Base-by-base conservation (phyloP, 2,113 vertebrate species). In the Aleadryas rufinucha region DNA sequence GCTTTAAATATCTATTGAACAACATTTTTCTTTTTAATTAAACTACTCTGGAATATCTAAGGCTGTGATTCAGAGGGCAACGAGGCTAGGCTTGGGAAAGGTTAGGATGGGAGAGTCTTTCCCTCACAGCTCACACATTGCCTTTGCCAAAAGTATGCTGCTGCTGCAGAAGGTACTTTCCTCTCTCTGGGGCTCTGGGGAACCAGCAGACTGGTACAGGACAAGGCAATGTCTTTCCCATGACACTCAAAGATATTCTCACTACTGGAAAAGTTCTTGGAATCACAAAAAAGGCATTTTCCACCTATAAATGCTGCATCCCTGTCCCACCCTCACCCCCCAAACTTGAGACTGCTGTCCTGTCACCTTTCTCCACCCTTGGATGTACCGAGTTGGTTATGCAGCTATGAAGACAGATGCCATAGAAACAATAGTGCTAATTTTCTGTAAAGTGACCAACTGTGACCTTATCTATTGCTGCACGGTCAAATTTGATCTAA, bases 301-400 rank as follows among this genome's bases (percentile, higher is more conserved):
- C 23, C 16, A 44, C 24, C 30, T 54, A 13, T 45, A 35, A 87
- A 37, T 59, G 22, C 13, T 8, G 3, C 16, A 44, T 69, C 3
- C 8, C 27, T 19, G 4, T 66, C 16, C 28, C 11, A 4, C 4
- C 9, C 8, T 6, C n/a, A 28, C 1, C 8, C 13, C 10, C 12
- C 23, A 23, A 41, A 39, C 7, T 35, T n/a, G 33, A 77, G n/a
- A 31, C 9, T 69, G 24, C 22, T 69, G 24, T 87, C 21, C 21
- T 64, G 16, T 37, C n/a, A 22, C 37, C 20, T 79, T 90, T 82
- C 22, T 68, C 22, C 23, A 39, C 31, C 22, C 69, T 68, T 41
- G 13, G 26, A 35, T 33, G 8, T 27, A 61, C 28, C 35, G 66
- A 72, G 47, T 37, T 18, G 35, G 20, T 57, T 92, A 7, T 23